These are phyloP conservation scores for Sarcophaga peregrina DNA, from an alignment of 1,140 invertebrate genomes.

Conservation along the genomic window DNA sequence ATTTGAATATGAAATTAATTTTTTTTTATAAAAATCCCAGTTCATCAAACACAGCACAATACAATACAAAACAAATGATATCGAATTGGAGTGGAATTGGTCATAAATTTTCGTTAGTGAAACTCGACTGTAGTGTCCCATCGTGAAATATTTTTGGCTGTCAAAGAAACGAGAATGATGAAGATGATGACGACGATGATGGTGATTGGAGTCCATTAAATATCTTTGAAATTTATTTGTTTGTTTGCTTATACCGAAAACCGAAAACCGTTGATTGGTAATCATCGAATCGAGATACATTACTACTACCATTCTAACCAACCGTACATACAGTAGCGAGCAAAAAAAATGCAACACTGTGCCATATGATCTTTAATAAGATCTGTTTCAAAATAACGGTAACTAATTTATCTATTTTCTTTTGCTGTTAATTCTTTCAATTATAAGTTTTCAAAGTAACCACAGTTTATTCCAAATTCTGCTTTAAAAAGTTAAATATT, in stretches of 20 bases:
- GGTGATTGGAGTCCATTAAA: neutral
- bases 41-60: neutral
- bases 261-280: neutral
- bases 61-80: neutral
- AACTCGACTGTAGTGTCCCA: neutral
- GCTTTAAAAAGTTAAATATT: too few relatives aligned
- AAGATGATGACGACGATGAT: neutral
- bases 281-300: neutral
- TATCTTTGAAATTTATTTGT: neutral
- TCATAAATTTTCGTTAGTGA: slow-evolving; percentile 27
- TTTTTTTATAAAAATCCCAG: neutral
- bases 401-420: too few relatives aligned
- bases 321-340: too few relatives aligned
- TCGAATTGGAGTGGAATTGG: neutral
- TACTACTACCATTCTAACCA: too few relatives aligned
- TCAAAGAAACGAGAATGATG: slow-evolving; percentile 7
- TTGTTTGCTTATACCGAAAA: neutral
- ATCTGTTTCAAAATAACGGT: too few relatives aligned
- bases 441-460: too few relatives aligned
- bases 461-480: too few relatives aligned
- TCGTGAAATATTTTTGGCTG: neutral
- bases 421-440: too few relatives aligned
- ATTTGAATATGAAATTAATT: slow-evolving; percentile 20
- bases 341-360: too few relatives aligned
- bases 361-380: too few relatives aligned